Percentiles rank a stretch among this genome's conserved stretches.
phyloP scores from a whole-genome alignment of 2,113 vertebrate genomes.

The Caranx ignobilis region DNA sequence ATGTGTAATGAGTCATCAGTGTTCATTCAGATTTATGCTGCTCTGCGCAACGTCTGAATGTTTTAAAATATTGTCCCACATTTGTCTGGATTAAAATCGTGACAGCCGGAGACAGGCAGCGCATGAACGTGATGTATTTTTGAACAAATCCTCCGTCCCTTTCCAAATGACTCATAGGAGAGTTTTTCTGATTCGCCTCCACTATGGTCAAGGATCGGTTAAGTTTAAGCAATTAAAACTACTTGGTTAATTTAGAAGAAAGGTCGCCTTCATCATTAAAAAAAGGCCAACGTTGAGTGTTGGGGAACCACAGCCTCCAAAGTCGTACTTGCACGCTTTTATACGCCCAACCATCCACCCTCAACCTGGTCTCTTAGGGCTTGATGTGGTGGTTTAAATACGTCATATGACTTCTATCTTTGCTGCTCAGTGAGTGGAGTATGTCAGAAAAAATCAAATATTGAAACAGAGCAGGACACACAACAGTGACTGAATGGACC shows the following conservation, averaged over 20 bases:
- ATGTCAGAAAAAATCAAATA: not conserved
- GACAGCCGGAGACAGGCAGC: not conserved
- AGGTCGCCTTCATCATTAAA: slow-evolving; percentile 34
- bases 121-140: slow-evolving; percentile 11
- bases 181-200: slow-evolving; percentile 27
- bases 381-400: slow-evolving; percentile 28
- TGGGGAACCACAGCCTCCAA: slow-evolving; percentile 37
- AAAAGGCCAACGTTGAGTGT: slow-evolving; percentile 40
- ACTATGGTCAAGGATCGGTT: slow-evolving; percentile 16
- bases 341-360: slow-evolving; percentile 20
- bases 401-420: slow-evolving; percentile 22
- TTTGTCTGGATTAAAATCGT: slow-evolving; percentile 43
- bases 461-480: slow-evolving; percentile 3
- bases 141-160: not conserved
- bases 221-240: slow-evolving; percentile 18
- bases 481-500: not conserved
- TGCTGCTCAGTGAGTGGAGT: not conserved
- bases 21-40: slow-evolving; percentile 18
- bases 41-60: slow-evolving; percentile 25
- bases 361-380: slow-evolving; percentile 1
- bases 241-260: slow-evolving; percentile 25
- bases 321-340: slow-evolving; percentile 16
- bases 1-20: slow-evolving; percentile 53
- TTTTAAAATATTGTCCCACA: slow-evolving; percentile 25
- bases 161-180: slow-evolving; percentile 27